phyloP scores from a whole-genome alignment of 2,797 vertebrate species.

The Sebastes cheni region DNA sequence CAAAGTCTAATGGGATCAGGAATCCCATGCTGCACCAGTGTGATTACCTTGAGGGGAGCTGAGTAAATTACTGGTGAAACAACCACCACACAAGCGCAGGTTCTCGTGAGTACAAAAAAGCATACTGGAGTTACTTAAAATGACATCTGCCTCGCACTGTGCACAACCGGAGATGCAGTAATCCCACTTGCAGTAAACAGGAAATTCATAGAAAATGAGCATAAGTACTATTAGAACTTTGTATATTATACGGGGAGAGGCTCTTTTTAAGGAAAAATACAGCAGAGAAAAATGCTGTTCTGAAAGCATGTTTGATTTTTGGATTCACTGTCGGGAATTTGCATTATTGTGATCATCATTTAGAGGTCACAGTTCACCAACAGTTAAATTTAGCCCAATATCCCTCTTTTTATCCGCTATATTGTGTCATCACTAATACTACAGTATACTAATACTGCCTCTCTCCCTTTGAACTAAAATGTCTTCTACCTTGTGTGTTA shows the following conservation, averaged over 20 bases:
- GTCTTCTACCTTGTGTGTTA: slow-evolving; percentile 29
- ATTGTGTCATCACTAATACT: neutral
- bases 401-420: neutral
- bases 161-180: neutral
- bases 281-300: neutral
- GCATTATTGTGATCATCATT: neutral
- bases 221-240: neutral
- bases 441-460: neutral
- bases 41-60: slow-evolving; percentile 21
- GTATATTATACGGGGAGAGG: neutral
- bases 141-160: neutral
- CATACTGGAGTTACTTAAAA: slow-evolving; percentile 23
- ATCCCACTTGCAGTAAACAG: neutral
- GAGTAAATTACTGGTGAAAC: slow-evolving; percentile 14
- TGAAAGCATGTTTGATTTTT: neutral
- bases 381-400: neutral
- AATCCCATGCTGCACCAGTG: slow-evolving; percentile 5
- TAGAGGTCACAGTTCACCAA: neutral
- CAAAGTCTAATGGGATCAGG: slow-evolving; percentile 8
- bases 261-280: neutral
- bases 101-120: slow-evolving; percentile 2
- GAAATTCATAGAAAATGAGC: slow-evolving; percentile 2
- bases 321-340: neutral
- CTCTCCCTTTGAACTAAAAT: slow-evolving; percentile 3
- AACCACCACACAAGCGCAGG: neutral